phyloP scores from a whole-genome alignment of 1,140 invertebrate genomes.

The Danaus plexippus region DNA sequence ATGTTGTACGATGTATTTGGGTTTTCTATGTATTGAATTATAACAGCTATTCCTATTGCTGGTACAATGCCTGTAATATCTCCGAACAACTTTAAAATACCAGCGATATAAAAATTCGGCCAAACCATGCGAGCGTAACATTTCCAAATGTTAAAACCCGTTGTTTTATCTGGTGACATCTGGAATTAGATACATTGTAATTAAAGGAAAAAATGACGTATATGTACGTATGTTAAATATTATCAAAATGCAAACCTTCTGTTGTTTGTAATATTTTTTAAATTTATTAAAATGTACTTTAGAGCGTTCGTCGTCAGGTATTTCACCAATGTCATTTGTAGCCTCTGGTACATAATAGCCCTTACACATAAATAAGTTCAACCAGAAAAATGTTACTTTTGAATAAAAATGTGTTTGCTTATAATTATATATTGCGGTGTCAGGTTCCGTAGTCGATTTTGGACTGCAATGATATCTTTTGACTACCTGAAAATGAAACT shows the following conservation, averaged over 20 bases:
- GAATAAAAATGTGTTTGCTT: constrained; percentile 77
- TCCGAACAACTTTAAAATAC: constrained; percentile 82
- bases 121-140: constrained; percentile 81
- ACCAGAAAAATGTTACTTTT: constrained; percentile 84
- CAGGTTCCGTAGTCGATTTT: constrained; percentile 30
- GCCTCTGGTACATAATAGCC: constrained; percentile 79
- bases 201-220: no score
- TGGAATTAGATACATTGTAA: constrained; percentile 23
- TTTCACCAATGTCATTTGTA: constrained; percentile 78
- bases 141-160: constrained; percentile 68
- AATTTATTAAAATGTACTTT: constrained; percentile 72
- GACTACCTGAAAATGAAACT: constrained; percentile 39
- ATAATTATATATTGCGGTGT: constrained; percentile 69
- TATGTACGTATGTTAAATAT: constrained; percentile 4
- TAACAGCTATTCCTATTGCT: constrained; percentile 81
- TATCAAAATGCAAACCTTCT: constrained; percentile 49
- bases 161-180: constrained; percentile 27
- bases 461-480: constrained; percentile 31
- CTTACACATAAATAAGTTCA: constrained; percentile 76
- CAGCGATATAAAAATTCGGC: constrained; percentile 80
- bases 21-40: constrained; percentile 77
- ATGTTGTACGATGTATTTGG: constrained; percentile 19
- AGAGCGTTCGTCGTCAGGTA: constrained; percentile 77
- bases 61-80: constrained; percentile 83
- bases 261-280: constrained; percentile 60